A percentile compares a stretch with the other conserved stretches of the same genome.
phyloP scores from a whole-genome alignment of 1,140 invertebrate genomes.

The Phocides pigmalion region DNA sequence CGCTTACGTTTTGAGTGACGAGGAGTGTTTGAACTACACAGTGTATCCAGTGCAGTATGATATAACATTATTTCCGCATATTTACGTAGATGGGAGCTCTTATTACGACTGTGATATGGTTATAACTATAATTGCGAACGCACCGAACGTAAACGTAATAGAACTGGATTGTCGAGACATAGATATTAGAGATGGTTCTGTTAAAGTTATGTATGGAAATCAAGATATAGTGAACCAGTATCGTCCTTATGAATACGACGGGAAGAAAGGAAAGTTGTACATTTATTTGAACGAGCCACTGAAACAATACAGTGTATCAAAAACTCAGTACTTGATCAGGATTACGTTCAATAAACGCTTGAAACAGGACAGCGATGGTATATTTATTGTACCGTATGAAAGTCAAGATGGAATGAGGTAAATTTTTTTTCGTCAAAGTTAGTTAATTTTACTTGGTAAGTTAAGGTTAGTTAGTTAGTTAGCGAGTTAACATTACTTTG shows the following conservation, averaged over 20 bases:
- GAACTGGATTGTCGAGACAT: conserved; percentile 69
- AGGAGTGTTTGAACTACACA: conserved; percentile 77
- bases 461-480: too few species aligned
- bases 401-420: conserved; percentile 54
- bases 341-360: conserved; percentile 61
- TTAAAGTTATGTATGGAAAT: conserved; percentile 56
- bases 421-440: conserved; percentile 38
- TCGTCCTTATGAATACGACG: conserved; percentile 63
- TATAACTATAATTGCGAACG: conserved; percentile 71
- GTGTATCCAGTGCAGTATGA: conserved; percentile 78
- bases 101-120: conserved; percentile 67
- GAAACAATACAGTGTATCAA: conserved; percentile 55
- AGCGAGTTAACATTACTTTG: too few species aligned
- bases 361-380: conserved; percentile 50
- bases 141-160: conserved; percentile 62
- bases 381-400: conserved; percentile 60
- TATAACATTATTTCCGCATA: conserved; percentile 61
- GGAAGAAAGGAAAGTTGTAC: conserved; percentile 57
- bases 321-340: conserved; percentile 60
- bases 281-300: conserved; percentile 67
- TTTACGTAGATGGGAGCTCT: conserved; percentile 51
- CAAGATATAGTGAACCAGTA: conserved; percentile 58
- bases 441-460: too few species aligned
- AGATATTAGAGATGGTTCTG: conserved; percentile 53
- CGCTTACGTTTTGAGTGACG: conserved; percentile 57